phyloP scores from a whole-genome alignment of 2,888 invertebrate species.

The Abscondita cerata region DNA sequence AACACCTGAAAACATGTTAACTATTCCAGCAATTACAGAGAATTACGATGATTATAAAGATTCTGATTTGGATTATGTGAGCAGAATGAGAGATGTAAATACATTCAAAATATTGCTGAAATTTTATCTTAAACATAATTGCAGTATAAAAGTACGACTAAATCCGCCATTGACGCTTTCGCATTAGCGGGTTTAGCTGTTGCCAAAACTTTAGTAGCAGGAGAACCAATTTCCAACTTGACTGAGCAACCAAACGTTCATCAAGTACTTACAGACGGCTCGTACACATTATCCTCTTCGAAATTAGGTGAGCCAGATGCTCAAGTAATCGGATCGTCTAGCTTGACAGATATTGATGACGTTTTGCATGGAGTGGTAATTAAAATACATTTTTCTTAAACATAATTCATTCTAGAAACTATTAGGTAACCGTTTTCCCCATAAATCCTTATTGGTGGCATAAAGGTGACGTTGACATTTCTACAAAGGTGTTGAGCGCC shows the following conservation, averaged over 20 bases:
- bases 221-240: conserved; percentile 1
- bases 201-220: conserved; percentile 10
- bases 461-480: not conserved
- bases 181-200: not conserved
- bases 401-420: not conserved
- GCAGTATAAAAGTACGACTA: conserved; percentile 19
- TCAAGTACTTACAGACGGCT: not conserved
- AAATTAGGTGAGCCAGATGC: not conserved
- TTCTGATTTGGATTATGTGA: conserved; percentile 6
- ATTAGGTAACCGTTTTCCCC: not conserved
- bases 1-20: not conserved
- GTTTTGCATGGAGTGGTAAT: conserved; percentile 2
- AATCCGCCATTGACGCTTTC: conserved; percentile 2
- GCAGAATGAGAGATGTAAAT: conserved; percentile 16
- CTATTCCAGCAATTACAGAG: conserved; percentile 5
- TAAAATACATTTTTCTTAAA: not conserved
- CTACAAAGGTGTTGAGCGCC: not conserved
- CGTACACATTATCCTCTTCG: not conserved
- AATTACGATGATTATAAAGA: conserved; percentile 25
- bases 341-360: not conserved
- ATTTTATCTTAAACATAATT: not conserved
- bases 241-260: not conserved
- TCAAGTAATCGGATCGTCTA: not conserved
- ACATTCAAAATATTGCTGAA: not conserved
- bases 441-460: conserved; percentile 20